Conservation (phyloP, 2,113 vertebrate species). For the Cardinalis cardinalis region DNA sequence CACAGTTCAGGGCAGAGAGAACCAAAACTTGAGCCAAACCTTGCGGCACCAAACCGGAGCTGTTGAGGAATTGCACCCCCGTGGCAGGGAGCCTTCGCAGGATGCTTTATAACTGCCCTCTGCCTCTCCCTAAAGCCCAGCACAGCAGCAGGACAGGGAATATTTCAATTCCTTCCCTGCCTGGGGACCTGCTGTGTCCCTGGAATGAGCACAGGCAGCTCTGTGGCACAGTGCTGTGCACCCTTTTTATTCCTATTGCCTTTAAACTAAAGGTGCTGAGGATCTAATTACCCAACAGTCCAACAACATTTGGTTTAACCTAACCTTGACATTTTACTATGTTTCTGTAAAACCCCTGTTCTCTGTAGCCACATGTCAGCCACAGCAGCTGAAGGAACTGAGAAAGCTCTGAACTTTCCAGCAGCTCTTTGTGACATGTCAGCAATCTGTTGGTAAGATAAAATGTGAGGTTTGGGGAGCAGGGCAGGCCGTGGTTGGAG, state of each 20-base stretch:
- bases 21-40: too few relatives aligned
- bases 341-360: neutral
- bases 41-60: fast-evolving
- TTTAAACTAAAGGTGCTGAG: neutral
- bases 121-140: neutral
- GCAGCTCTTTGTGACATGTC: fast-evolving
- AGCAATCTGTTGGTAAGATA: neutral
- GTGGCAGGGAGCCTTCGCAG: neutral
- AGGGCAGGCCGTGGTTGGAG: neutral
- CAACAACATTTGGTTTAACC: neutral
- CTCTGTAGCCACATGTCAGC: neutral
- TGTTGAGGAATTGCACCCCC: neutral
- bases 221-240: neutral
- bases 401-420: neutral
- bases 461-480: neutral
- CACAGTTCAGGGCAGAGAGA: neutral
- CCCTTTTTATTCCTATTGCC: neutral
- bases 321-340: neutral
- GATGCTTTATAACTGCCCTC: fast-evolving
- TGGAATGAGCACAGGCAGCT: fast-evolving
- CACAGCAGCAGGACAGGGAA: neutral
- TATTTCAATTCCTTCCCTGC: neutral
- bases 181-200: neutral
- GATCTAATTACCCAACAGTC: neutral
- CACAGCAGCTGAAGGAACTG: neutral